These are phyloP conservation scores for Ariopsis seemanni DNA, from an alignment of 2,113 vertebrate species.

Conservation along the genomic window DNA sequence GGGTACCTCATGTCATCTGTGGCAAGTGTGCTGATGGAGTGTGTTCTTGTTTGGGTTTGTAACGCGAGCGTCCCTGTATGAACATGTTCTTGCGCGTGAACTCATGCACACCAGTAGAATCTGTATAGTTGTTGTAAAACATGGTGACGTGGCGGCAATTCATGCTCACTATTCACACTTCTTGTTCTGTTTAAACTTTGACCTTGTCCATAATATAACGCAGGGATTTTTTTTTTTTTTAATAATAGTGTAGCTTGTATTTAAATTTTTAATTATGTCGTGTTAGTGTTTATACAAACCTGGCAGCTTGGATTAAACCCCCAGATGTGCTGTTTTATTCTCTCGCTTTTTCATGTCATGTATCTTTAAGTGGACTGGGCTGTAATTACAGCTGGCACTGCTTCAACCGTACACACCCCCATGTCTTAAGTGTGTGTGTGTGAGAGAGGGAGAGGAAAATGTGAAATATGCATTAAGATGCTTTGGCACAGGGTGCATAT, in stretches of 20 bases:
- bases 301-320: not conserved
- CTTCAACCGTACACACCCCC: not conserved
- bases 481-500: not conserved
- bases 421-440: not conserved
- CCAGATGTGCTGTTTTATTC: not conserved
- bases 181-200: not conserved
- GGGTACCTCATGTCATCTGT: not conserved
- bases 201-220: not conserved
- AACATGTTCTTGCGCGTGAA: not conserved
- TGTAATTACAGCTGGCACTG: not conserved
- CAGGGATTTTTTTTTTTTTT: too few species aligned
- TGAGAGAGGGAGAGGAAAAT: not conserved
- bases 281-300: not conserved
- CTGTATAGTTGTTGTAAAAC: not conserved
- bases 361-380: not conserved
- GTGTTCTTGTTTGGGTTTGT: slow-evolving; percentile 6
- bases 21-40: not conserved
- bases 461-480: not conserved
- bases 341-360: not conserved
- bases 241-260: not conserved
- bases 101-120: not conserved
- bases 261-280: not conserved
- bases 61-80: not conserved
- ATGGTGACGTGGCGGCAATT: not conserved
- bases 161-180: not conserved